Evolutionary conservation across 53 echinoderm and acorn worm species (phyloP).

Genomic region (Pentamera pediparva): DNA sequence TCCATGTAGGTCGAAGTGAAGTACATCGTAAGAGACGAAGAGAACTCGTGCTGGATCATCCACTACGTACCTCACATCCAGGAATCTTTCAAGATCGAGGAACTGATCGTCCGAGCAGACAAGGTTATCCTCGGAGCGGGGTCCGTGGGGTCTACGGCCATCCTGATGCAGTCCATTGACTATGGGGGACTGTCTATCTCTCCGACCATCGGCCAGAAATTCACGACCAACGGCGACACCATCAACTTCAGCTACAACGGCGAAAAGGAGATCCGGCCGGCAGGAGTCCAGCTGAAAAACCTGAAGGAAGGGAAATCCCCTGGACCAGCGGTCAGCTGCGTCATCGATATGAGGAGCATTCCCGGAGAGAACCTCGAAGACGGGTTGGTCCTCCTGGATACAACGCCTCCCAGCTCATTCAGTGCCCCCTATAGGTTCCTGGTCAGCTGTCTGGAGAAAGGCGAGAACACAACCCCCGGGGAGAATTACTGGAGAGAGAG

Average conservation of each 20-base stretch:
- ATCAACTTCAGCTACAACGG: slow-evolving; percentile 51
- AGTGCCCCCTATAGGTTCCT: slow-evolving; percentile 38
- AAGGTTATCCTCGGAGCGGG: slow-evolving; percentile 47
- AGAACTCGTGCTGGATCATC: slow-evolving; percentile 30
- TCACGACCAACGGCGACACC: slow-evolving; percentile 58
- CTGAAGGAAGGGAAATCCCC: slow-evolving; percentile 41
- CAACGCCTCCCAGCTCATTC: slow-evolving; percentile 44
- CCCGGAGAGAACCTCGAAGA: slow-evolving; percentile 39
- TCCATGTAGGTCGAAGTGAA: slow-evolving; percentile 59
- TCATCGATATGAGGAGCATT: slow-evolving; percentile 43
- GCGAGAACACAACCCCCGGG: slow-evolving; percentile 46
- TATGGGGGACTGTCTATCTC: slow-evolving; percentile 41
- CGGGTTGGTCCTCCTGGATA: slow-evolving; percentile 47
- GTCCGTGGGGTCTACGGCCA: slow-evolving; percentile 50
- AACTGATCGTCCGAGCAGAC: slow-evolving; percentile 40
- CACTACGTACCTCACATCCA: slow-evolving; percentile 37
- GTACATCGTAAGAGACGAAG: slow-evolving; percentile 38
- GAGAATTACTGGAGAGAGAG: slow-evolving; percentile 47
- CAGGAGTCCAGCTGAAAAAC: slow-evolving; percentile 39
- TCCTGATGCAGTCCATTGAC: slow-evolving; percentile 41
- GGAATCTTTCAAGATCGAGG: slow-evolving; percentile 22
- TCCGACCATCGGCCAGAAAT: slow-evolving; percentile 28
- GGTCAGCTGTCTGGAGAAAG: slow-evolving; percentile 28
- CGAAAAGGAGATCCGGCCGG: slow-evolving; percentile 35
- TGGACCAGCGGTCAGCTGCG: slow-evolving; percentile 46